Percentiles rank a stretch among this genome's conserved stretches.
Conservation (phyloP, 2,113 vertebrate genomes). For the Bos javanicus region DNA sequence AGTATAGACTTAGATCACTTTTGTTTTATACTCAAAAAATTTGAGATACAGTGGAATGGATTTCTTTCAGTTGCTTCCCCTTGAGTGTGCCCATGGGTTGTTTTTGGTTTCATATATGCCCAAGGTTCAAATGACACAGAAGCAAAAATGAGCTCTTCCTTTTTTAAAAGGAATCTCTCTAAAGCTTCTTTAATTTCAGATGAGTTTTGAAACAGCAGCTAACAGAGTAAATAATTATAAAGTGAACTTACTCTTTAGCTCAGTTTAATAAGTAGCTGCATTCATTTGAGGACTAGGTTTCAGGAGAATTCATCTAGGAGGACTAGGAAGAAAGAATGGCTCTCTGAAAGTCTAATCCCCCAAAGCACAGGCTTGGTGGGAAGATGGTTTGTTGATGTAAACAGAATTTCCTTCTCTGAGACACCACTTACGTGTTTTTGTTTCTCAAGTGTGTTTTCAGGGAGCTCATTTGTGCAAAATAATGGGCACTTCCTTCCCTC, state of each 20-base stretch:
- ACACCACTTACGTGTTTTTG: conserved; percentile 26
- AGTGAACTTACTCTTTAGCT: background rate
- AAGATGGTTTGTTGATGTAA: conserved; percentile 48
- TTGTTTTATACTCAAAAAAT: background rate
- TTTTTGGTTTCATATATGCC: background rate
- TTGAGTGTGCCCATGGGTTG: background rate
- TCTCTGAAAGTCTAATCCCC: background rate
- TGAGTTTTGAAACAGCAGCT: background rate
- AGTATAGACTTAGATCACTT: background rate
- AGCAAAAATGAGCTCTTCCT: background rate
- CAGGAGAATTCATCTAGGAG: background rate
- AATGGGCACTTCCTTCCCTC: conserved; percentile 16
- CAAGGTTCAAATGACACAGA: background rate
- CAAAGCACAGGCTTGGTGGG: background rate
- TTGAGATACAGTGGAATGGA: background rate
- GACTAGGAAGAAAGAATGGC: background rate
- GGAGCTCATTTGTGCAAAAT: conserved; percentile 29
- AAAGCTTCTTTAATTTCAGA: background rate
- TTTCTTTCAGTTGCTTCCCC: background rate
- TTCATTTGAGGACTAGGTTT: background rate
- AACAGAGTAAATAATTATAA: background rate
- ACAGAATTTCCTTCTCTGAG: conserved; percentile 38
- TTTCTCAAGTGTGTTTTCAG: conserved; percentile 59
- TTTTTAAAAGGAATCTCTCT: background rate
- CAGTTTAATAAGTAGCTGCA: background rate